phyloP scores from a whole-genome alignment of 2,113 vertebrate genomes.

The Platysternon megacephalum region DNA sequence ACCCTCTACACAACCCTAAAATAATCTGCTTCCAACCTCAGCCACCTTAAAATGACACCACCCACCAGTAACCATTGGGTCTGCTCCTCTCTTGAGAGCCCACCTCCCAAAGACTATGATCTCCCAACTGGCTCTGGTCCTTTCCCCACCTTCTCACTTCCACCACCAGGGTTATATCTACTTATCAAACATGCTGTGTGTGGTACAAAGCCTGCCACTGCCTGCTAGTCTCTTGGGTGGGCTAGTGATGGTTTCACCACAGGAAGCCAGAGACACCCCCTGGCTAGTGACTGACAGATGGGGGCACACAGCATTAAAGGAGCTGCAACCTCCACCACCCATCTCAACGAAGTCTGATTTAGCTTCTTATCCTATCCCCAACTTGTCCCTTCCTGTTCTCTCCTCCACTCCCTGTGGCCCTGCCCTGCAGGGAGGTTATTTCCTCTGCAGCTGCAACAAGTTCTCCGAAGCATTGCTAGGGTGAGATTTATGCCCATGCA shows the following conservation, averaged over 20 bases:
- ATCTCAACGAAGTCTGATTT: not conserved
- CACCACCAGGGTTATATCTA: not conserved
- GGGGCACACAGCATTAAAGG: not conserved
- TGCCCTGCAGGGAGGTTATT: not conserved
- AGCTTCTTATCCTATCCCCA: not conserved
- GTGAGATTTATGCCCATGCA: not conserved
- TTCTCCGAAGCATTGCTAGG: not conserved
- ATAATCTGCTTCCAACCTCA: not conserved
- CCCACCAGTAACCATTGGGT: not conserved
- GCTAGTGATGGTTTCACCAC: not conserved
- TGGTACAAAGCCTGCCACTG: not conserved
- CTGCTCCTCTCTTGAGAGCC: not conserved
- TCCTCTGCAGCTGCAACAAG: not conserved
- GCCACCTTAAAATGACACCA: not conserved
- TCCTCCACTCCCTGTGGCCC: not conserved
- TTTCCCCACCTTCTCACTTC: not conserved
- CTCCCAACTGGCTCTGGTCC: not conserved
- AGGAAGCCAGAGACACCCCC: too few species aligned
- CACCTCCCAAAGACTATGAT: accelerated
- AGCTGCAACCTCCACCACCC: not conserved
- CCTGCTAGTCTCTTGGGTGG: not conserved
- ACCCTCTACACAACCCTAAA: not conserved
- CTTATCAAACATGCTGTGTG: accelerated
- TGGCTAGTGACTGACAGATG: not conserved
- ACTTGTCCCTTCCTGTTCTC: not conserved